phyloP scores from a whole-genome alignment of 2,888 invertebrate genomes.

The Sinodicranocentrus sp. region DNA sequence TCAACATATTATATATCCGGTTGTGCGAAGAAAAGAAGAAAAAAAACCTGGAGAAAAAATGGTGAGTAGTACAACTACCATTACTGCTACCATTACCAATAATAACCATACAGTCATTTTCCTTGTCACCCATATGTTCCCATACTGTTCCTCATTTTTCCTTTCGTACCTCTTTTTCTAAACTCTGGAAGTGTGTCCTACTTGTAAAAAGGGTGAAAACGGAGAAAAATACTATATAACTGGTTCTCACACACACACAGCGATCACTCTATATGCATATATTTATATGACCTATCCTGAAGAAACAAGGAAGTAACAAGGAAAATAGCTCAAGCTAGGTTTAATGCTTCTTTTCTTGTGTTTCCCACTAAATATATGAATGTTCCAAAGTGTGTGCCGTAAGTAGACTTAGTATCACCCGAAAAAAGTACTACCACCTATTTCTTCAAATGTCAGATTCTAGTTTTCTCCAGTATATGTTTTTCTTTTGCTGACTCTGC shows the following conservation, averaged over 20 bases:
- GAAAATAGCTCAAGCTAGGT: slow-evolving; percentile 48
- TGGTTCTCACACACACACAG: background rate
- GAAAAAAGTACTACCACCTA: slow-evolving; percentile 16
- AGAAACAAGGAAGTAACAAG: slow-evolving; percentile 35
- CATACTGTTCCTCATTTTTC: slow-evolving; percentile 14
- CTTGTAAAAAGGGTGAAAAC: slow-evolving; percentile 21
- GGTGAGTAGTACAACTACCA: slow-evolving; percentile 4
- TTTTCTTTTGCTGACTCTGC: slow-evolving; percentile 42
- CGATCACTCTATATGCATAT: slow-evolving; percentile 24
- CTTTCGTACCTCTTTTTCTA: slow-evolving; percentile 32
- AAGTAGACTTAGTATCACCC: background rate
- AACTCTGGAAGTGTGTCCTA: slow-evolving; percentile 31
- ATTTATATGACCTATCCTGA: slow-evolving; percentile 12
- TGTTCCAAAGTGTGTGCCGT: background rate
- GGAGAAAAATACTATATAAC: background rate
- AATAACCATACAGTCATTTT: slow-evolving; percentile 42
- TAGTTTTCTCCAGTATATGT: background rate
- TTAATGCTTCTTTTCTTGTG: slow-evolving; percentile 42
- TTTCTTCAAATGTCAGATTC: slow-evolving; percentile 57
- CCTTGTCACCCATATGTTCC: slow-evolving; percentile 56
- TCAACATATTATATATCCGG: background rate
- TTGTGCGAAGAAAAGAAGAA: too few species aligned
- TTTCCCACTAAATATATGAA: slow-evolving; percentile 1
- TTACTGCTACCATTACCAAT: slow-evolving; percentile 19
- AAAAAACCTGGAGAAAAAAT: background rate